These are phyloP conservation scores for Taenioides sp. DNA, from an alignment of 2,797 vertebrate species.

Conservation along the genomic window DNA sequence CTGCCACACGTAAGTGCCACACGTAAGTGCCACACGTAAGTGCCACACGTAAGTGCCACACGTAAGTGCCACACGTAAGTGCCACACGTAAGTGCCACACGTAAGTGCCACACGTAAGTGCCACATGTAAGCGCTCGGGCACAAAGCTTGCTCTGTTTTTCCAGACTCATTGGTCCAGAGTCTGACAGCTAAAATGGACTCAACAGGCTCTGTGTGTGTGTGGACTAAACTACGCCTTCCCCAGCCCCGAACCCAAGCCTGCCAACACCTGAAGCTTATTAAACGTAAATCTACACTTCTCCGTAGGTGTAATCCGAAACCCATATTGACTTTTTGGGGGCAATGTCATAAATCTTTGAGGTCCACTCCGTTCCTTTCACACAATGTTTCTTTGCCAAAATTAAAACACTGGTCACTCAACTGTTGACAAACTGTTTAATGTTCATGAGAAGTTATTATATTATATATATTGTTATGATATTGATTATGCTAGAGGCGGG, in stretches of 20 bases:
- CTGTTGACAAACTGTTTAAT: slow-evolving; percentile 41
- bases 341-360: slow-evolving; percentile 75
- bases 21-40: slow-evolving; percentile 47
- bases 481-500: slow-evolving; percentile 17
- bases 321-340: slow-evolving; percentile 78
- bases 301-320: slow-evolving; percentile 75
- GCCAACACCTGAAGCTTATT: slow-evolving; percentile 84
- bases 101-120: neutral
- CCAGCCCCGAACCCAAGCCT: slow-evolving; percentile 40
- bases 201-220: slow-evolving; percentile 27
- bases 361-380: slow-evolving; percentile 48
- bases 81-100: neutral
- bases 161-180: slow-evolving; percentile 51
- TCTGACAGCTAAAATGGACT: slow-evolving; percentile 66
- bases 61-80: no score
- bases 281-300: slow-evolving; percentile 77
- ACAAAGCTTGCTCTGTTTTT: slow-evolving; percentile 80
- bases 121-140: slow-evolving; percentile 49
- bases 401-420: slow-evolving; percentile 29
- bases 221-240: slow-evolving; percentile 15
- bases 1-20: neutral
- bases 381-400: neutral
- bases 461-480: no score
- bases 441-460: slow-evolving; percentile 41
- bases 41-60: slow-evolving; percentile 46